phyloP scores from a whole-genome alignment of 1,140 invertebrate genomes.

The Brachionus koreanus region DNA sequence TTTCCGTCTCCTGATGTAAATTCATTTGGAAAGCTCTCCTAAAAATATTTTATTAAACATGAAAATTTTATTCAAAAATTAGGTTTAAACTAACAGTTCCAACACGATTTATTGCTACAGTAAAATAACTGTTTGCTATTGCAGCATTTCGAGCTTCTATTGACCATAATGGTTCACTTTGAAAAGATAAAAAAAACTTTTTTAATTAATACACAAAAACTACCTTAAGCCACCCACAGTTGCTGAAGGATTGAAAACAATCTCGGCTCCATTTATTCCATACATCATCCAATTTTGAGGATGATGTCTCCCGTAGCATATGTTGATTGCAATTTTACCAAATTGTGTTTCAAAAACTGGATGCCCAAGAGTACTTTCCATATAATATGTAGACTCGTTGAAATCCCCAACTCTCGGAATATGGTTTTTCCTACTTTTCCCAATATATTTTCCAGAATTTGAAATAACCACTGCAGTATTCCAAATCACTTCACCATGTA shows the following conservation, averaged over 20 bases:
- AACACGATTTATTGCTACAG: slow-evolving; percentile 91
- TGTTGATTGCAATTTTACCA: slow-evolving; percentile 79
- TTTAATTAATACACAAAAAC: background rate
- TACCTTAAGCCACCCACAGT: slow-evolving; percentile 71
- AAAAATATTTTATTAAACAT: slow-evolving; percentile 46
- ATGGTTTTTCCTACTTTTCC: slow-evolving; percentile 95
- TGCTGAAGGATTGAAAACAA: slow-evolving; percentile 98
- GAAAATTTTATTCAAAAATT: background rate
- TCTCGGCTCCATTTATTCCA: slow-evolving; percentile 58
- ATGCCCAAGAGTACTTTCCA: slow-evolving; percentile 90
- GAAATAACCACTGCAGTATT: slow-evolving; percentile 93
- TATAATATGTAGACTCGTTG: slow-evolving; percentile 97
- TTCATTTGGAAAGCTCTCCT: slow-evolving; percentile 80
- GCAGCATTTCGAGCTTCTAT: slow-evolving; percentile 94
- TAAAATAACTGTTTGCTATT: slow-evolving; percentile 79
- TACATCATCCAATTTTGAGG: slow-evolving; percentile 97
- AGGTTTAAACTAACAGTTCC: slow-evolving; percentile 66
- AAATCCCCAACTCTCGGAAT: slow-evolving; percentile 96
- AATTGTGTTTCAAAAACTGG: slow-evolving; percentile 73
- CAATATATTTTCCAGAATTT: slow-evolving; percentile 77
- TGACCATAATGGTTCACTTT: slow-evolving; percentile 88
- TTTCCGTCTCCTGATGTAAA: slow-evolving; percentile 91
- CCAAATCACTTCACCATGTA: slow-evolving; percentile 82
- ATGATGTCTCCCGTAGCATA: slow-evolving; percentile 96
- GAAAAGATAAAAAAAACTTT: slow-evolving; percentile 1